Evolutionary conservation across 2,797 vertebrate species (phyloP).

Genomic region (Cirrhinus molitorella): DNA sequence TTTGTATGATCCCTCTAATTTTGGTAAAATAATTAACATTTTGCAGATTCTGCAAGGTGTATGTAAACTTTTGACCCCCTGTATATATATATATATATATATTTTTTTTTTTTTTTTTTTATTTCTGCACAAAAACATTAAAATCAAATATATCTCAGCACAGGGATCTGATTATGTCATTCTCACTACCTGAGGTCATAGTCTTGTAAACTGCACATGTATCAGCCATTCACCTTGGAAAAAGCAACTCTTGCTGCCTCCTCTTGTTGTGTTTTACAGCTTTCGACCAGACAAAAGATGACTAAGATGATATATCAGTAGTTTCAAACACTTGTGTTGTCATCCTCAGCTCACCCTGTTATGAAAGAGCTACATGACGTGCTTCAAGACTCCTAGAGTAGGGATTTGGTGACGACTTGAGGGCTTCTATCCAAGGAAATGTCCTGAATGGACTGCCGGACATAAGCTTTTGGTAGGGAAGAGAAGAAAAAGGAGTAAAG

Average conservation of each 20-base stretch:
- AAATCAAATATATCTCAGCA: constrained; percentile 3
- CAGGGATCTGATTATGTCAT: background rate
- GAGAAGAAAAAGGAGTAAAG: background rate
- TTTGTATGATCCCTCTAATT: no score
- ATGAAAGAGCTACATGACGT: constrained; percentile 47
- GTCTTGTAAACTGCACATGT: background rate
- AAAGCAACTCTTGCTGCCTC: constrained; percentile 56
- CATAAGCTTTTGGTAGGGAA: background rate
- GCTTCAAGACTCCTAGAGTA: constrained; percentile 26
- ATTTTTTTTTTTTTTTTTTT: no score
- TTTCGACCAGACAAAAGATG: constrained; percentile 58
- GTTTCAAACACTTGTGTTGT: constrained; percentile 4
- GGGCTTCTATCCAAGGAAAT: constrained; percentile 34
- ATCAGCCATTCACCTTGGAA: constrained; percentile 39
- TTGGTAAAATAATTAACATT: no score
- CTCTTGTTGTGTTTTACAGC: constrained; percentile 60
- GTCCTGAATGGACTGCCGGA: constrained; percentile 19
- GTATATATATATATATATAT: no score
- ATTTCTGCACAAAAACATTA: background rate
- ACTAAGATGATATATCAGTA: constrained; percentile 14
- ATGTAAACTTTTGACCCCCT: no score
- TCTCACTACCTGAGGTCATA: background rate
- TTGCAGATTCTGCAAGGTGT: no score
- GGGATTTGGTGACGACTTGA: constrained; percentile 26
- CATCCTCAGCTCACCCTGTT: constrained; percentile 19